Evolutionary conservation across 1,140 invertebrate genomes (phyloP).

Genomic region (Aricia agestis): DNA sequence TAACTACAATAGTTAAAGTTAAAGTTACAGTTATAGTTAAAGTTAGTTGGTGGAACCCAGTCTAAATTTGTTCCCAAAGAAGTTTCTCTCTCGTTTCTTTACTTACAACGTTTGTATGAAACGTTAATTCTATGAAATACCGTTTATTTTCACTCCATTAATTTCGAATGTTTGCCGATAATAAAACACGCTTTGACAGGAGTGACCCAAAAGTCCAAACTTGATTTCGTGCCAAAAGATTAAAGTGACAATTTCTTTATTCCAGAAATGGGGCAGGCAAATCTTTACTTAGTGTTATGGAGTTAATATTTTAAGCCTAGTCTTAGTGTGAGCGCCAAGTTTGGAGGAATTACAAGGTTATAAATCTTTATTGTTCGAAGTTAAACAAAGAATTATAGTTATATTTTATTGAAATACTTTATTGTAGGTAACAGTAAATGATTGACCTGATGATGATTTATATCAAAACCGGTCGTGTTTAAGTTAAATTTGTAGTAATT

Average conservation of each 20-base stretch:
- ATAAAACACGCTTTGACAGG: conserved; percentile 9
- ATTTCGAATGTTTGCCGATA: background rate
- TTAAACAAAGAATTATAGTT: too few species aligned
- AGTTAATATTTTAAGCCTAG: background rate
- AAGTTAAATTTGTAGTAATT: too few species aligned
- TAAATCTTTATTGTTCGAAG: too few species aligned
- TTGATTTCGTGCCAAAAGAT: conserved; percentile 10
- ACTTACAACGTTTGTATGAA: background rate
- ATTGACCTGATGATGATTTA: too few species aligned
- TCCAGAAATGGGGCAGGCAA: background rate
- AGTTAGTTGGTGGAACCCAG: too few species aligned
- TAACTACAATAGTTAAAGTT: too few species aligned
- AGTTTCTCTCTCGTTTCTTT: too few species aligned
- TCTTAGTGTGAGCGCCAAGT: background rate
- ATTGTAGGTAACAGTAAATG: too few species aligned
- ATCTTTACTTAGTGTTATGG: conserved; percentile 1
- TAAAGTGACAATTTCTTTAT: conserved; percentile 12
- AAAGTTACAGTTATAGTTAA: too few species aligned
- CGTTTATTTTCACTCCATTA: conserved; percentile 11
- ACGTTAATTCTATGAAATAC: background rate
- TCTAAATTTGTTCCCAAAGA: too few species aligned
- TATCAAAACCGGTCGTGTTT: too few species aligned
- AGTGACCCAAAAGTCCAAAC: conserved; percentile 5
- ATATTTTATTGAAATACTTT: too few species aligned
- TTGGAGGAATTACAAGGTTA: background rate